Conservation (phyloP, 1,140 invertebrate genomes). For the Papilio polytes region DNA sequence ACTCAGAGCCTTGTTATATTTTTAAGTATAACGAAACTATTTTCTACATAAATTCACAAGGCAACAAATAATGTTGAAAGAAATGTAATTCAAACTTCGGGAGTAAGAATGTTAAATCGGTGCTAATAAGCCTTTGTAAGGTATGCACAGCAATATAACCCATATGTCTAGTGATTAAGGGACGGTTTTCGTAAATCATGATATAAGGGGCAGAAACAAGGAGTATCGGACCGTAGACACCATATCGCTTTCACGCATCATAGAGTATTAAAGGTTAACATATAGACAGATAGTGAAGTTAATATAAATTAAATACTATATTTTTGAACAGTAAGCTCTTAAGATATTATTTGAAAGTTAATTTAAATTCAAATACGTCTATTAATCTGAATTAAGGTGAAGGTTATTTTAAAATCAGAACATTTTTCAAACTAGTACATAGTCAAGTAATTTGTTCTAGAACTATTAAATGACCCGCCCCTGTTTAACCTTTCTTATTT, state of each 20-base stretch:
- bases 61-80: conserved; percentile 4
- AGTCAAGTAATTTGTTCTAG: not conserved
- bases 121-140: not conserved
- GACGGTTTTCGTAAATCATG: not conserved
- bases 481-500: not conserved
- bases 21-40: not conserved
- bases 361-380: not conserved
- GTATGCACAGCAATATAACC: not conserved
- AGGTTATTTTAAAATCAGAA: not conserved
- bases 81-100: not conserved
- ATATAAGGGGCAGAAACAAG: not conserved
- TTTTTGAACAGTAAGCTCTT: not conserved
- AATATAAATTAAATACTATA: too few species aligned
- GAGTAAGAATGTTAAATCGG: not conserved
- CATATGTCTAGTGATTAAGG: not conserved
- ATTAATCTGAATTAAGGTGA: not conserved
- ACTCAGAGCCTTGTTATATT: too few species aligned
- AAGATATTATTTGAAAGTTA: not conserved
- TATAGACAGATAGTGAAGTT: not conserved
- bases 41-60: not conserved
- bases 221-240: not conserved
- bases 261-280: not conserved
- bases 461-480: not conserved
- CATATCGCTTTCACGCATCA: conserved; percentile 5
- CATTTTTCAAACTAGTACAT: not conserved